Conservation (phyloP, 1,140 invertebrate genomes). For the Ridgeia piscesae region DNA sequence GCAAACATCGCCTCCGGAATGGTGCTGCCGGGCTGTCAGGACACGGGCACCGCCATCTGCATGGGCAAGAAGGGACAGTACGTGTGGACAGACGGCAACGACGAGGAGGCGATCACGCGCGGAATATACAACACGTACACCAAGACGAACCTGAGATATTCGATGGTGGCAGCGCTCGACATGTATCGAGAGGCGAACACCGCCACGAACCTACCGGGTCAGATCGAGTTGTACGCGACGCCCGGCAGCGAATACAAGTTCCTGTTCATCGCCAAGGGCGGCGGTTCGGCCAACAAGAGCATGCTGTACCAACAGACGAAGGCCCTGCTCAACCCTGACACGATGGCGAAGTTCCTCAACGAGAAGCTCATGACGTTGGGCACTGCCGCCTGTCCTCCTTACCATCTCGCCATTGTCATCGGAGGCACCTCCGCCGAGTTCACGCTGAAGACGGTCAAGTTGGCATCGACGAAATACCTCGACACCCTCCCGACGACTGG, state of each 20-base stretch:
- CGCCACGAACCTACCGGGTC: conserved; percentile 58
- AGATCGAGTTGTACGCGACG: conserved; percentile 58
- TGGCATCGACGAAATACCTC: conserved; percentile 56
- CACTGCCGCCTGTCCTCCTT: conserved; percentile 59
- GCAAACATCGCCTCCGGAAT: conserved; percentile 57
- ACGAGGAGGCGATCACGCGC: conserved; percentile 53
- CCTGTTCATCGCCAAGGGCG: conserved; percentile 59
- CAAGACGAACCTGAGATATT: conserved; percentile 55
- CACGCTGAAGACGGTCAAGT: conserved; percentile 57
- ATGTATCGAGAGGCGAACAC: conserved; percentile 59
- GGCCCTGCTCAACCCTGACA: conserved; percentile 57
- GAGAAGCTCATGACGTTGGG: conserved; percentile 59
- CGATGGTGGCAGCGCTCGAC: conserved; percentile 57
- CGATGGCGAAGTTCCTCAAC: conserved; percentile 54
- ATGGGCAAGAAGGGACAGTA: conserved; percentile 61
- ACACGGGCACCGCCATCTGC: conserved; percentile 59
- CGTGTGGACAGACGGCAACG: conserved; percentile 58
- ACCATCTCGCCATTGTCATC: conserved; percentile 57
- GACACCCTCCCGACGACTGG: conserved; percentile 53
- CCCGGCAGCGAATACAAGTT: conserved; percentile 56
- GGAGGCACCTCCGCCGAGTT: conserved; percentile 58
- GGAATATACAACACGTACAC: conserved; percentile 60
- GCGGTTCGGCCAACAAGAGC: conserved; percentile 59
- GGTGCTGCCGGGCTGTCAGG: conserved; percentile 58
- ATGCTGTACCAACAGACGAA: conserved; percentile 59